phyloP scores from a whole-genome alignment of 1,140 invertebrate genomes.

The Drosophila nannoptera region DNA sequence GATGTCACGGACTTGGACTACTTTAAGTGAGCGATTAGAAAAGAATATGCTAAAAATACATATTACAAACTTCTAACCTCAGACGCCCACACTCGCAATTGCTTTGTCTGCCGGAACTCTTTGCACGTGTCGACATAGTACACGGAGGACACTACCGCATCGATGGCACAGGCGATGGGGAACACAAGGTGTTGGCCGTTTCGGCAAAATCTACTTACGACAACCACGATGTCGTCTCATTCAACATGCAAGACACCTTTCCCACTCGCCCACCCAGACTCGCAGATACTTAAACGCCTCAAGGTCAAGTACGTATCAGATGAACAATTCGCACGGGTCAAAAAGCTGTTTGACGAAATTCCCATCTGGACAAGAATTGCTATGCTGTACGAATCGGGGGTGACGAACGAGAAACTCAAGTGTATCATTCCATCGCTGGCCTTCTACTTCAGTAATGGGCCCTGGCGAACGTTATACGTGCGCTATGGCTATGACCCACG shows the following conservation, averaged over 20 bases:
- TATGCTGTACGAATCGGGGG: slow-evolving; percentile 84
- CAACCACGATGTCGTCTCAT: slow-evolving; percentile 78
- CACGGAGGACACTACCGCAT: slow-evolving; percentile 81
- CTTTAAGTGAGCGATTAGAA: slow-evolving; percentile 79
- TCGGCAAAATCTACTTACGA: slow-evolving; percentile 80
- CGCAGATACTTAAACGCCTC: slow-evolving; percentile 78
- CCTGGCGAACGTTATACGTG: slow-evolving; percentile 93
- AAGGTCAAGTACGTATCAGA: slow-evolving; percentile 75
- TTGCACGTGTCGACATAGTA: slow-evolving; percentile 87
- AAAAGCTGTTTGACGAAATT: slow-evolving; percentile 84
- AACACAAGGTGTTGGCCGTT: slow-evolving; percentile 73
- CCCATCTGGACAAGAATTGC: slow-evolving; percentile 92
- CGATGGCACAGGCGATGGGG: slow-evolving; percentile 71
- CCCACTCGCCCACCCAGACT: slow-evolving; percentile 67
- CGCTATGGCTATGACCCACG: slow-evolving; percentile 92
- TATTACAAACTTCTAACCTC: slow-evolving; percentile 33
- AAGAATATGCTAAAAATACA: background rate
- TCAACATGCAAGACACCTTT: slow-evolving; percentile 69
- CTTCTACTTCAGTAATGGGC: slow-evolving; percentile 91
- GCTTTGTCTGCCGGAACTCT: slow-evolving; percentile 87
- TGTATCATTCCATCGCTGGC: slow-evolving; percentile 89
- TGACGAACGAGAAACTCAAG: slow-evolving; percentile 85
- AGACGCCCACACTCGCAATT: slow-evolving; percentile 81
- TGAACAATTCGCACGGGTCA: slow-evolving; percentile 69
- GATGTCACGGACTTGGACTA: slow-evolving; percentile 82